phyloP scores from a whole-genome alignment of 2,113 vertebrate species.

The Oreotragus oreotragus region DNA sequence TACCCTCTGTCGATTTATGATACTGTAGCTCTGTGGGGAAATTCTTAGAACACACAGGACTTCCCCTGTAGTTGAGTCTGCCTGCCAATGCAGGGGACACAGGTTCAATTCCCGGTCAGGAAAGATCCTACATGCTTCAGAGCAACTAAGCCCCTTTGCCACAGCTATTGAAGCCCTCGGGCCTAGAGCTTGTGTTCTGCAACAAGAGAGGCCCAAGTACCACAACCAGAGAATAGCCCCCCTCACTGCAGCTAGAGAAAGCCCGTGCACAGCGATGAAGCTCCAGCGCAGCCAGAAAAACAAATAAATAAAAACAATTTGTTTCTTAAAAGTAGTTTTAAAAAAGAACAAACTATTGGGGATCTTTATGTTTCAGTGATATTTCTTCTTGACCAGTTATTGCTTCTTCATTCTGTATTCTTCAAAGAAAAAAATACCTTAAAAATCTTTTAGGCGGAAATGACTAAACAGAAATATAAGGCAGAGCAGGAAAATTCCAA shows the following conservation, averaged over 20 bases:
- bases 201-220: background rate
- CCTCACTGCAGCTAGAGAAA: background rate
- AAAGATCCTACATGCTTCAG: background rate
- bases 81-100: background rate
- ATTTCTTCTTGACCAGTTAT: background rate
- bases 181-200: background rate
- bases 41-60: slow-evolving; percentile 6
- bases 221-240: background rate
- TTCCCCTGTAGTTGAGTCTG: background rate
- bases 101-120: background rate
- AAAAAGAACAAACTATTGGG: background rate
- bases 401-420: background rate
- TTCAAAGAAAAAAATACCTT: background rate
- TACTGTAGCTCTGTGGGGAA: slow-evolving; percentile 58
- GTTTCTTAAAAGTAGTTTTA: background rate
- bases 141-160: background rate
- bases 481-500: background rate
- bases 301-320: background rate
- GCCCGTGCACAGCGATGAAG: background rate
- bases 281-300: background rate
- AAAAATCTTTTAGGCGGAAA: slow-evolving; percentile 44
- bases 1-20: slow-evolving; percentile 67
- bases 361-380: background rate
- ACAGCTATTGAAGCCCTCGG: background rate
- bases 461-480: background rate